Base-by-base conservation (phyloP, 1,140 invertebrate genomes). In the Atta cephalotes region DNA sequence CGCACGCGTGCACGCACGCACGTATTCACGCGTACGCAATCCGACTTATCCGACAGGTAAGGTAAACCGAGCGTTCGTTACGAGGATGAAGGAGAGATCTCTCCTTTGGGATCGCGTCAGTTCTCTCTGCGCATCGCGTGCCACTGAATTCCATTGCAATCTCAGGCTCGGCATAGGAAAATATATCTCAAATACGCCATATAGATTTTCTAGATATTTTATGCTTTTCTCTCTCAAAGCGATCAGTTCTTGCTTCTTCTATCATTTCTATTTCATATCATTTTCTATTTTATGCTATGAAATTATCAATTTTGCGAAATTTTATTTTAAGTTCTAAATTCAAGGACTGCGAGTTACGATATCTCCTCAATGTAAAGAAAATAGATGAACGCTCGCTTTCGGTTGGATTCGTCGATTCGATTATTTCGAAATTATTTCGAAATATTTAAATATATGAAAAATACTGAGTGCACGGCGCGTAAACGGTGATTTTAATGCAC, bases 401-500 rank as follows among this genome's bases (percentile, higher is more conserved):
- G 35, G 31, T 28, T 25, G 21, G 12, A 74, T 82, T 82, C 35
- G 39, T 45, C 35, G 45, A 18, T 28, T 18, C 31, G 39, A 31
- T 31, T 31, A 31, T 31, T 51, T 21, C 21, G 16, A 25, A 74
- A 84, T 74, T 74, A 84, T 84, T 62, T 84, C n/a, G 70, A 63
- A 84, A 84, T 28, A 7, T 71, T 71, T 81, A 71, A 84, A 76
- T 7, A 18, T 16, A 28, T 25, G 35, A 65, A 14, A 74, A 76
- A 84, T 25, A 35, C 25, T 2, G 12, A 21, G 39, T 16, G 31
- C 21, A 12, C 2, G 28, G 14, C 14, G n/a, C 21, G 78, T 16
- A 45, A 74, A 58, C 25, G 39, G 70, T 76, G 80, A 84, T 74
- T 84, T 84, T 84, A 84, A 84, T 84, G 80, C 56, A 45, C 70